Base-by-base conservation (phyloP, 2,888 invertebrate species). In the Tolmerus cingulatus region DNA sequence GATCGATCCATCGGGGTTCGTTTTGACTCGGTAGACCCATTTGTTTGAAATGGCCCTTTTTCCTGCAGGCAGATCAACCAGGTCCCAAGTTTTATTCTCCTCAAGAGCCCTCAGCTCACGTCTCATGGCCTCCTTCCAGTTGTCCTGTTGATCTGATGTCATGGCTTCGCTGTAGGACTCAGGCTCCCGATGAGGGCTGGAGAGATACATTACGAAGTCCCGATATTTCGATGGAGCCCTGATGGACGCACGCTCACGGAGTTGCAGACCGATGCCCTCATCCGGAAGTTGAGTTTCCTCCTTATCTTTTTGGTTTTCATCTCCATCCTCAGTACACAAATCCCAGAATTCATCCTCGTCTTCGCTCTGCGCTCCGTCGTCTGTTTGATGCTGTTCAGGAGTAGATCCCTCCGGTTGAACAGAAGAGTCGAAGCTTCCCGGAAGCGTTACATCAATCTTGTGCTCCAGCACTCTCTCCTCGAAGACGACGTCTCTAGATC, bases 321-420 rank as follows among this genome's bases (percentile, higher is more conserved):
- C 37, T 37, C 5, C 37, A 37, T 37, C 37, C 84, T 66, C 89
- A 16, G 89, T 78, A 55, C 84, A 86, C 12, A 91, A 87, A 37
- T 76, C 87, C 90, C 90, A 91, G 0, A 90, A 91, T 30, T 89
- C 14, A 87, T 91, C 91, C 88, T 90, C 90, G 90, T 90, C 23
- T 55, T 74, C 30, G 91, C 90, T 90, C 91, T 90, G 30, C 84
- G 88, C 51, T 90, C 87, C 89, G 90, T 90, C 23, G 90, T 89
- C 8, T 40, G 37, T 40, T 40, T 40, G 37, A 40, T 40, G 37
- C 9, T 40, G 37, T 40, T 40, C 37, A 40, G 37, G 37, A 40
- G 37, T 40, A 40, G 37, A 88, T 87, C 87, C 46, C 88, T 89
- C 89, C 89, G 90, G 40, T 90, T 79, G 37, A 40, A 40, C 8